These are phyloP conservation scores for Pedicia rivosa DNA, from an alignment of 2,888 invertebrate species.

Conservation along the genomic window DNA sequence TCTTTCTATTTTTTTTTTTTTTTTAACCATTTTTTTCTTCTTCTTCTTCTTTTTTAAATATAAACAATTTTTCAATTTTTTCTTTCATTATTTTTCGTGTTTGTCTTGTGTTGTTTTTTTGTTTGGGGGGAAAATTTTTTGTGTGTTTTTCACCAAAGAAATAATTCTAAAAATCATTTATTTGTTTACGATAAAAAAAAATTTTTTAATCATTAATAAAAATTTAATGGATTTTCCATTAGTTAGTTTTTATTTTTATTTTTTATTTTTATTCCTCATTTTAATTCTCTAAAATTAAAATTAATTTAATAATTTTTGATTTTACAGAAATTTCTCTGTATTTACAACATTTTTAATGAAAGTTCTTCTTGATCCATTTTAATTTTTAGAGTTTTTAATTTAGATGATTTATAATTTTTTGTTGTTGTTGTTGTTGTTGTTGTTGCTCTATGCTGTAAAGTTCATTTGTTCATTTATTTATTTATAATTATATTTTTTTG, in stretches of 20 bases:
- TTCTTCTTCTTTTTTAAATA: no score
- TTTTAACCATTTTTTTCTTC: no score
- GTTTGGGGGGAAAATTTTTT: constrained; percentile 1
- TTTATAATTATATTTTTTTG: no score
- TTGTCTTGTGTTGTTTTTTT: constrained; percentile 1
- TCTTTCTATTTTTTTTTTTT: constrained; percentile 1
- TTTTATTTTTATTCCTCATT: constrained; percentile 4
- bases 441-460: no score
- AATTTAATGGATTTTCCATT: constrained; percentile 5
- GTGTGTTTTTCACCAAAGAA: neutral
- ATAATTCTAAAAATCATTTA: neutral
- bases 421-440: no score
- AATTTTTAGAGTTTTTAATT: no score
- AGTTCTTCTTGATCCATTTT: neutral
- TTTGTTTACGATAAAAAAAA: constrained; percentile 1
- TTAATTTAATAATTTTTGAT: constrained; percentile 2
- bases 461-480: no score
- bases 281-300: no score
- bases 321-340: no score
- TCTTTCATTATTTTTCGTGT: constrained; percentile 1
- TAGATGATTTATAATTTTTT: neutral
- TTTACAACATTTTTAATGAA: no score
- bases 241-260: neutral
- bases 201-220: constrained; percentile 4
- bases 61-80: constrained; percentile 5